Evolutionary conservation across 2,797 vertebrate species (phyloP).

Genomic region (Acrossocheilus fasciatus): DNA sequence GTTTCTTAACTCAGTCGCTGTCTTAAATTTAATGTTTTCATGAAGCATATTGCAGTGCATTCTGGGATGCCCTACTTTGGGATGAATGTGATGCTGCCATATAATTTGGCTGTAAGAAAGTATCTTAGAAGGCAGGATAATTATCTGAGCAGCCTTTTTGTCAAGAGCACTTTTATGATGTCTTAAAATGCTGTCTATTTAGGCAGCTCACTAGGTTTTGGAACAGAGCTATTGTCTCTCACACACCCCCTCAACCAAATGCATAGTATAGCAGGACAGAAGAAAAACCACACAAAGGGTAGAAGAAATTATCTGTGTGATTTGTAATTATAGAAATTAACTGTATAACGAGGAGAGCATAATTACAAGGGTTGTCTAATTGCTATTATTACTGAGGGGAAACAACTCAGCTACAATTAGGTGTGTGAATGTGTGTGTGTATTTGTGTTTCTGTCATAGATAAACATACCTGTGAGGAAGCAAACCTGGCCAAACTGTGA

Average conservation of each 20-base stretch:
- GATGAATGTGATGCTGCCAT: background rate
- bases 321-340: constrained; percentile 92
- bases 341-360: constrained; percentile 84
- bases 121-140: background rate
- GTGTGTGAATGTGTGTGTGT: constrained; percentile 39
- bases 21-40: background rate
- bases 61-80: background rate
- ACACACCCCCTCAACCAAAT: constrained; percentile 9
- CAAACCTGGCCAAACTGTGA: constrained; percentile 1
- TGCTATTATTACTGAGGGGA: constrained; percentile 88
- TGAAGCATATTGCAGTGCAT: background rate
- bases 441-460: constrained; percentile 47
- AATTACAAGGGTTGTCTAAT: constrained; percentile 88
- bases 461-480: constrained; percentile 32
- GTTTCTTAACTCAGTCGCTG: background rate
- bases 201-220: background rate
- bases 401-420: constrained; percentile 80
- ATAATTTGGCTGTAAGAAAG: background rate
- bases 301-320: constrained; percentile 82
- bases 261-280: constrained; percentile 35
- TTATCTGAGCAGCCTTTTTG: background rate
- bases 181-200: constrained; percentile 7
- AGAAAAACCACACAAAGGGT: constrained; percentile 68
- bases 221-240: constrained; percentile 7
- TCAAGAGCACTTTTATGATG: background rate